Evolutionary conservation across 2,888 invertebrate species (phyloP).

Genomic region (Himalopsyche tibetana): DNA sequence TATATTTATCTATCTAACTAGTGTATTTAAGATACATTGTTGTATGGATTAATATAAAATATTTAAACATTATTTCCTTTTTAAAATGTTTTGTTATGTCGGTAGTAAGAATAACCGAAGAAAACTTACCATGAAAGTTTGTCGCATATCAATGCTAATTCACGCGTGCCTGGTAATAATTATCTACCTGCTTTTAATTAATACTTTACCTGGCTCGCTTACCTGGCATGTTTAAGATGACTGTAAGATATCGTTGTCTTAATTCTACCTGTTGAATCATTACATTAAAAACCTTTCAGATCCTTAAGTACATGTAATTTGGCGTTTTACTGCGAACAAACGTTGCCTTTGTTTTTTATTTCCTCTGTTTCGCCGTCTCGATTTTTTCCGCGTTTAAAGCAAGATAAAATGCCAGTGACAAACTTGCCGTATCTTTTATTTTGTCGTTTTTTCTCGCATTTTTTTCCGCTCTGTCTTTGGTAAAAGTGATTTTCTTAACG

Average conservation of each 20-base stretch:
- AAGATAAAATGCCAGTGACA: slow-evolving; percentile 30
- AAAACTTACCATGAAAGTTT: too few species aligned
- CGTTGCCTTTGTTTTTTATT: slow-evolving; percentile 22
- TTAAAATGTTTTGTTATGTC: too few species aligned
- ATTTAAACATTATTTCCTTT: too few species aligned
- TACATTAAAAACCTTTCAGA: slow-evolving; percentile 31
- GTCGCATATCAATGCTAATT: too few species aligned
- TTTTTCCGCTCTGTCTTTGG: slow-evolving; percentile 16
- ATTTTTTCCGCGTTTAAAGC: slow-evolving; percentile 21
- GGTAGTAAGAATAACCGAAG: too few species aligned
- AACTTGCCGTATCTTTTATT: slow-evolving; percentile 34
- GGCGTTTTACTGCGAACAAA: slow-evolving; percentile 20
- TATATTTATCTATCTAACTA: too few species aligned
- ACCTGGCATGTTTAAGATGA: slow-evolving; percentile 5
- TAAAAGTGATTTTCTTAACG: slow-evolving; percentile 27
- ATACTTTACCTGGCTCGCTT: background rate
- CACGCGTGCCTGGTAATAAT: background rate
- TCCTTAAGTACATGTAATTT: slow-evolving; percentile 19
- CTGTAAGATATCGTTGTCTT: slow-evolving; percentile 13
- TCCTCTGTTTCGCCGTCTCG: background rate
- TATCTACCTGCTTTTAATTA: slow-evolving; percentile 1
- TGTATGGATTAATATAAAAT: too few species aligned
- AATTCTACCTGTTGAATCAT: slow-evolving; percentile 34
- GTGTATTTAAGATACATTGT: too few species aligned
- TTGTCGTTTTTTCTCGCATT: background rate